These are phyloP conservation scores for Dicentrarchus labrax DNA, from an alignment of 2,113 vertebrate species.

Conservation along the genomic window DNA sequence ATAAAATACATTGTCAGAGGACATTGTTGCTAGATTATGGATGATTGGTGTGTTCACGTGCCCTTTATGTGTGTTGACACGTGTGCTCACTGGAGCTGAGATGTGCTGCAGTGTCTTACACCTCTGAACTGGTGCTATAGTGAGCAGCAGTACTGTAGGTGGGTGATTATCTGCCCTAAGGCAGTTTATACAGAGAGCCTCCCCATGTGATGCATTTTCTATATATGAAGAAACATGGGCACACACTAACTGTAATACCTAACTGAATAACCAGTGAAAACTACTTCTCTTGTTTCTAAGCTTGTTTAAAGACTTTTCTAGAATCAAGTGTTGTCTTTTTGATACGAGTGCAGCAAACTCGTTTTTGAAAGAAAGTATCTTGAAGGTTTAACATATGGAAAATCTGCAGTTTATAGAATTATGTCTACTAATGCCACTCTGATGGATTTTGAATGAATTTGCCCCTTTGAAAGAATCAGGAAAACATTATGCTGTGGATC, in stretches of 20 bases:
- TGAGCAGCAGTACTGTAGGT: not conserved
- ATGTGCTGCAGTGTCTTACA: conserved; percentile 28
- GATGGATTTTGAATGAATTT: too few relatives aligned
- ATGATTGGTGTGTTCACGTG: not conserved
- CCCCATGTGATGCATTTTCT: not conserved
- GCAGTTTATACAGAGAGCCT: not conserved
- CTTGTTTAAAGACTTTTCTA: too few relatives aligned
- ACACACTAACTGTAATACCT: not conserved
- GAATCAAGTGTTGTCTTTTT: too few relatives aligned
- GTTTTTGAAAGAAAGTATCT: too few relatives aligned
- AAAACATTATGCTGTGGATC: too few relatives aligned
- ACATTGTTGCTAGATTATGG: not conserved
- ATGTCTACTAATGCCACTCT: too few relatives aligned
- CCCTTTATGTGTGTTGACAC: not conserved
- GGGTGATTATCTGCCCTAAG: conserved; percentile 32
- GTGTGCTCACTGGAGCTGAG: not conserved
- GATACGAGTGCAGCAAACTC: too few relatives aligned
- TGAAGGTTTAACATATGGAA: too few relatives aligned
- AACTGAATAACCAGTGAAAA: not conserved
- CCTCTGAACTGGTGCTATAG: conserved; percentile 6
- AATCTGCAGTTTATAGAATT: too few relatives aligned
- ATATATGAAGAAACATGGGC: not conserved
- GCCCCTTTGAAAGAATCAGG: too few relatives aligned
- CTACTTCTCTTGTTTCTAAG: not conserved
- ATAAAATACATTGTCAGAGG: not conserved